phyloP scores from a whole-genome alignment of 2,113 vertebrate species.

The Neopipo cinnamomea region DNA sequence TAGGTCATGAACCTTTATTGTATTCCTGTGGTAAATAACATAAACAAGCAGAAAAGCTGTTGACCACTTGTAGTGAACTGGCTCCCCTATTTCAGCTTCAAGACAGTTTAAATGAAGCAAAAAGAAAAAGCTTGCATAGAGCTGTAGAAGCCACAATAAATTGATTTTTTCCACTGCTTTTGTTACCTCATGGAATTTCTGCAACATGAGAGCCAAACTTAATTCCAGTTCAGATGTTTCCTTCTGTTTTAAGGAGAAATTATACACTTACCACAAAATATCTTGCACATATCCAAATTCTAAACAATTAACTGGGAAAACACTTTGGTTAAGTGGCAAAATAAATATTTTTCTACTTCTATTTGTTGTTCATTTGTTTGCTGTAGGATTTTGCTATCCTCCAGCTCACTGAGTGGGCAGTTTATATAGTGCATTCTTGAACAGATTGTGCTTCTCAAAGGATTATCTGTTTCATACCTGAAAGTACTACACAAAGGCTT shows the following conservation, averaged over 20 bases:
- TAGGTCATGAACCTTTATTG: slow-evolving; percentile 54
- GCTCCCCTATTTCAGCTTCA: slow-evolving; percentile 24
- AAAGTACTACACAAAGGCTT: slow-evolving; percentile 7
- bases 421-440: neutral
- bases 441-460: neutral
- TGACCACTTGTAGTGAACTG: slow-evolving; percentile 50
- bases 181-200: slow-evolving; percentile 23
- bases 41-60: slow-evolving; percentile 50
- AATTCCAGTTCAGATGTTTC: neutral
- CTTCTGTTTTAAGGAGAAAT: neutral
- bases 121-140: slow-evolving; percentile 30
- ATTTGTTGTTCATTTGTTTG: neutral
- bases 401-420: neutral
- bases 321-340: neutral
- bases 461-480: slow-evolving; percentile 6
- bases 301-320: neutral
- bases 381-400: neutral
- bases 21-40: slow-evolving; percentile 53
- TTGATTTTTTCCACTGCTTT: slow-evolving; percentile 58
- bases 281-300: neutral
- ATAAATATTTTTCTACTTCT: neutral
- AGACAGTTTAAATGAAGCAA: slow-evolving; percentile 47
- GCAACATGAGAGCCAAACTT: neutral
- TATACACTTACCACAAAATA: neutral
- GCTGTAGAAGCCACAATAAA: slow-evolving; percentile 43